phyloP scores from a whole-genome alignment of 1,140 invertebrate genomes.

The Trigoniulus corallinus region DNA sequence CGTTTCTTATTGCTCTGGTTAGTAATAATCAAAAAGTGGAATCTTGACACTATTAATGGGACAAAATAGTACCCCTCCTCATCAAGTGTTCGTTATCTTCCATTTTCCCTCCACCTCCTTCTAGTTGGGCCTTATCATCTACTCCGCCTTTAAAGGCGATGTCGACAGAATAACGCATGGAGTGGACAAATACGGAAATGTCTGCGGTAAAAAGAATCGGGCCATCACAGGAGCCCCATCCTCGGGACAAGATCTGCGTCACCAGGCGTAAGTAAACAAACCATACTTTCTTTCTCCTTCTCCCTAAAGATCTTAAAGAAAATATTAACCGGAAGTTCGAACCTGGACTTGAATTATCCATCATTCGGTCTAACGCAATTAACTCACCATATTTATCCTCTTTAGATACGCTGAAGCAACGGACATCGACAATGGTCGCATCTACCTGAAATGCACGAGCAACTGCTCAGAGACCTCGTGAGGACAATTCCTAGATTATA shows the following conservation, averaged over 20 bases:
- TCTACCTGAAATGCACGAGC: no score
- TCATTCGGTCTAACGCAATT: no score
- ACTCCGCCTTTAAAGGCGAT: slow-evolving; percentile 35
- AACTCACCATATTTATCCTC: no score
- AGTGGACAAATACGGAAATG: slow-evolving; percentile 46
- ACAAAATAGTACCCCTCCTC: neutral
- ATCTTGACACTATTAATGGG: neutral
- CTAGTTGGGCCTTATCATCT: slow-evolving; percentile 32
- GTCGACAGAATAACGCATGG: slow-evolving; percentile 42
- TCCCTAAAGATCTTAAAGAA: slow-evolving; percentile 27
- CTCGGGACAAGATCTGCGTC: slow-evolving; percentile 31
- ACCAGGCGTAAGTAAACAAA: slow-evolving; percentile 24
- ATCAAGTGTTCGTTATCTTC: no score
- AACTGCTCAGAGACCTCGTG: no score
- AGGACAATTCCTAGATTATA: no score
- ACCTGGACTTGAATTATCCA: slow-evolving; percentile 17
- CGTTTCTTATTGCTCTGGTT: neutral
- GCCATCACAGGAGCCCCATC: slow-evolving; percentile 20
- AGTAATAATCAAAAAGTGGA: neutral
- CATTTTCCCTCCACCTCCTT: no score
- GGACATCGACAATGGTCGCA: no score
- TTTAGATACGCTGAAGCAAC: no score
- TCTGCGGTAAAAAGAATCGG: slow-evolving; percentile 39
- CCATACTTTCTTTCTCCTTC: no score
- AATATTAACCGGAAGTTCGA: slow-evolving; percentile 15